Conservation (phyloP, 2,888 invertebrate genomes). For the Callosobruchus maculatus region DNA sequence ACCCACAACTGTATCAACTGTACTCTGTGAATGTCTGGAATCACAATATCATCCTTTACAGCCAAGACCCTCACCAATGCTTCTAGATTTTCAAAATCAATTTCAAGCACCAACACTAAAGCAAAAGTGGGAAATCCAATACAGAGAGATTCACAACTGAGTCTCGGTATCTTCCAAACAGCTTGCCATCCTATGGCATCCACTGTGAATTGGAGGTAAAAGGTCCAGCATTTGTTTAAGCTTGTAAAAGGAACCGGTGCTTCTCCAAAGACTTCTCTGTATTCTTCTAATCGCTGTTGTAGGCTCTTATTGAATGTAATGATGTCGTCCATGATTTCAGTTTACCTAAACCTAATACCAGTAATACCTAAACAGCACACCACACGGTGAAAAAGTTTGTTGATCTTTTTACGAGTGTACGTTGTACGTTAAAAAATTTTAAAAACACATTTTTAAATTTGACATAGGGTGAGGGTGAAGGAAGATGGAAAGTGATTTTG, state of each 20-base stretch:
- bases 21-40: constrained; percentile 60
- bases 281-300: constrained; percentile 55
- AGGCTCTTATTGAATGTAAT: constrained; percentile 58
- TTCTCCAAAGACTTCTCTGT: constrained; percentile 51
- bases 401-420: no score
- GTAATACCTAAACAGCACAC: no score
- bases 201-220: constrained; percentile 56
- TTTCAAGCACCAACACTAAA: constrained; percentile 56
- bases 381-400: no score
- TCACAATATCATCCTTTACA: constrained; percentile 61
- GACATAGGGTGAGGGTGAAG: no score
- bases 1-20: constrained; percentile 64
- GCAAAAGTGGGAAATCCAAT: constrained; percentile 65
- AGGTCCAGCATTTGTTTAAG: constrained; percentile 55
- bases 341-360: no score
- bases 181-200: constrained; percentile 69
- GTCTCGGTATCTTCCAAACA: constrained; percentile 65
- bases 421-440: no score
- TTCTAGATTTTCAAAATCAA: constrained; percentile 54
- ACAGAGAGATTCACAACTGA: constrained; percentile 61
- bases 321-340: constrained; percentile 54
- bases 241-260: constrained; percentile 50
- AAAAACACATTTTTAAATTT: no score
- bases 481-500: no score
- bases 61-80: constrained; percentile 60